Base-by-base conservation (phyloP, 2,113 vertebrate genomes). In the Caranx ignobilis region DNA sequence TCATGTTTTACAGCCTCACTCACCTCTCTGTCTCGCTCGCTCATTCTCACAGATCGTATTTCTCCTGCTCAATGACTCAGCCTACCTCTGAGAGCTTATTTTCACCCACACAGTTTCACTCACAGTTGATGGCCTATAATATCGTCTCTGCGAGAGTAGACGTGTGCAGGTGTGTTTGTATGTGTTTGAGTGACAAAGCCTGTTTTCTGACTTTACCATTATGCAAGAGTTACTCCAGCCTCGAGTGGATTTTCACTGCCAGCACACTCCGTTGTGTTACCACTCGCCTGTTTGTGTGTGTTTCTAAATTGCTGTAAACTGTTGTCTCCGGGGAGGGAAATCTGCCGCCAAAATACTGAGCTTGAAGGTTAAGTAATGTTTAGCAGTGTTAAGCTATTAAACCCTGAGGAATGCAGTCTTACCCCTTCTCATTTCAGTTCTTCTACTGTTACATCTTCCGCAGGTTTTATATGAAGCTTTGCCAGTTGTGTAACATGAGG, bases 1-100 rank as follows among this genome's bases (percentile, higher is more conserved):
- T 80, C 41, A 32, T 71, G 78, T 81, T 77, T 88, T 43, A 41
- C 60, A 19, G 2, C 83, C 67, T 87, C 80, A 88, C 85, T 88
- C 87, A 83, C 74, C 78, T 72, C 41, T 63, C 18, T 52, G 16
- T 15, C 50, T 64, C 60, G 45, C 50, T 64, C 56, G 61, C 6
- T 65, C 15, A 48, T 13, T 60, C 47, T 31, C 48, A 37, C 45
- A 12, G 56, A 69, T 89, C 72, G 67, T 43, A 18, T 89, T 83
- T 84, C 66, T 83, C 50, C 47, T 34, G 41, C 63, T 68, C 34
- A 45, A 66, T 59, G 79, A 85, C 63, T 85, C 78, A 81, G 4
- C 32, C 13, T 57, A 19, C 62, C 63, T 83, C 67, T 79, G 10
- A 76, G 34, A 75, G 41, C 48, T 68, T 26, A 8, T 60, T 73